Conservation (phyloP, 2,888 invertebrate genomes). For the Mesodorylaimus sp. region DNA sequence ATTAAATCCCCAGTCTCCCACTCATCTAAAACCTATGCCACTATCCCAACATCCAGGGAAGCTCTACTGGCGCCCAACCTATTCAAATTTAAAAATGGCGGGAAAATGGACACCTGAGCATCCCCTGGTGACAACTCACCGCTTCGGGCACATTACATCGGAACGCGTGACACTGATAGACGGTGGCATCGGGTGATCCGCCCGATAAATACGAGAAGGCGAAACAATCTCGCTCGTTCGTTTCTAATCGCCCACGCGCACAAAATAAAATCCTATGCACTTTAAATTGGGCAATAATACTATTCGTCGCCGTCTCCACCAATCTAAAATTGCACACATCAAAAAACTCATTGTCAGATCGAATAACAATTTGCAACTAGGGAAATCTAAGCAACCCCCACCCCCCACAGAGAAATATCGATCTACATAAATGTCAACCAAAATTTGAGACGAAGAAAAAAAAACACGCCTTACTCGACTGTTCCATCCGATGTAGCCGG, state of each 20-base stretch:
- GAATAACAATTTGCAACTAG: neutral
- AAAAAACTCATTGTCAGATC: neutral
- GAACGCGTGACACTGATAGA: constrained; percentile 93
- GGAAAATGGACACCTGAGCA: too few species aligned
- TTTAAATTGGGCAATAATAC: neutral
- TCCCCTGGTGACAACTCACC: constrained; percentile 40
- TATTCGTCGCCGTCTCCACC: neutral
- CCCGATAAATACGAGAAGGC: constrained; percentile 88
- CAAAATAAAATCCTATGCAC: constrained; percentile 65
- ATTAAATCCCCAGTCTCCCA: too few species aligned
- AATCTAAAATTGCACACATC: neutral
- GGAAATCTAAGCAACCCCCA: too few species aligned
- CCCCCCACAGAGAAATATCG: too few species aligned
- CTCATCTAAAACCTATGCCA: too few species aligned
- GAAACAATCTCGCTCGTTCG: constrained; percentile 75
- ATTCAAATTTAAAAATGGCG: too few species aligned
- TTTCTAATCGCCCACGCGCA: constrained; percentile 64
- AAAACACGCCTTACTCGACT: constrained; percentile 61
- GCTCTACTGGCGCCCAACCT: too few species aligned
- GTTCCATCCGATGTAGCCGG: constrained; percentile 78
- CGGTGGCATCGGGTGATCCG: constrained; percentile 43
- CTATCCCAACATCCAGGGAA: too few species aligned
- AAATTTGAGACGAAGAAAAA: too few species aligned
- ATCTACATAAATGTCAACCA: too few species aligned
- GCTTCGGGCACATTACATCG: constrained; percentile 83